Evolutionary conservation across 23 tunicate species (phyloP).

Genomic region (Oikopleura albicans): DNA sequence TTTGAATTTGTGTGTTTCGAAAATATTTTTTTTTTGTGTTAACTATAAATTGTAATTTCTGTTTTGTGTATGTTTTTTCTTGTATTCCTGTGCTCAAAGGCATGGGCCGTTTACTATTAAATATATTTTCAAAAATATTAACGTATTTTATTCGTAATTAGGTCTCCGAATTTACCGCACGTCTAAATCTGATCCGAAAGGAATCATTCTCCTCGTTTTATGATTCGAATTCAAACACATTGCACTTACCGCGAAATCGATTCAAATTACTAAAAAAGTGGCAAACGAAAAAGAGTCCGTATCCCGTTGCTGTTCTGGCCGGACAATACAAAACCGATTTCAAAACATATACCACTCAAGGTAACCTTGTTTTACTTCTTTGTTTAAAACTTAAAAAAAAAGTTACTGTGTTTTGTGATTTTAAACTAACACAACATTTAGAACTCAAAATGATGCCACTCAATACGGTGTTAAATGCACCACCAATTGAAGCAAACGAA

Average conservation of each 20-base stretch:
- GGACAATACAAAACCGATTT: conserved; percentile 89
- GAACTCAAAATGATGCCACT: neutral
- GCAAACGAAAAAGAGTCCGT: conserved; percentile 49
- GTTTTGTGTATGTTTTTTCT: no score
- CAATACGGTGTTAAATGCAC: neutral
- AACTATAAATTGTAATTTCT: no score
- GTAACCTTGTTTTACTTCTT: no score
- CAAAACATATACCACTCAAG: conserved; percentile 25
- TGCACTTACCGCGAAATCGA: neutral
- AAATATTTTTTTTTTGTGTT: no score
- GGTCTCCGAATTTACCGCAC: no score
- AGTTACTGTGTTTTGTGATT: neutral
- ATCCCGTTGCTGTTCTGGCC: conserved; percentile 73
- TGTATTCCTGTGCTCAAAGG: no score
- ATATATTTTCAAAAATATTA: no score
- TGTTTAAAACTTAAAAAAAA: no score
- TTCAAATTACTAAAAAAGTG: neutral
- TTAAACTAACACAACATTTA: neutral
- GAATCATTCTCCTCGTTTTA: neutral
- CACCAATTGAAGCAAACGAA: neutral
- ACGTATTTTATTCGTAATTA: no score
- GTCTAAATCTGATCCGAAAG: neutral
- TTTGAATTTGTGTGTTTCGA: no score
- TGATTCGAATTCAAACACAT: neutral
- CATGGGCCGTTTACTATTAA: no score